A percentile compares a stretch with the other conserved stretches of the same genome.
phyloP scores from a whole-genome alignment of 2,888 invertebrate genomes.

The Mythimna albipuncta region DNA sequence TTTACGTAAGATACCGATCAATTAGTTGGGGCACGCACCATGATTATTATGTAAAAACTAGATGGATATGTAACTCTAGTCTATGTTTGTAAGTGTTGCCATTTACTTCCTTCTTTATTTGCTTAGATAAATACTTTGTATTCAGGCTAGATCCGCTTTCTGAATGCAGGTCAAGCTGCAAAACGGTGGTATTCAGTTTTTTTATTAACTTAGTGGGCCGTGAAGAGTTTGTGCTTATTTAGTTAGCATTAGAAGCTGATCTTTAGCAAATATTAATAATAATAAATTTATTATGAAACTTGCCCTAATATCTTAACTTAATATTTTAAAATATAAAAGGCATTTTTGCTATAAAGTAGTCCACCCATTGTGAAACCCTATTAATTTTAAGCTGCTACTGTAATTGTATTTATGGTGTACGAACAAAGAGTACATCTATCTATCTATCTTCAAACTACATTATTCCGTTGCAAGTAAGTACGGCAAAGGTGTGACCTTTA shows the following conservation, averaged over 20 bases:
- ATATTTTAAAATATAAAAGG: too few relatives aligned
- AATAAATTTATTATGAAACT: too few relatives aligned
- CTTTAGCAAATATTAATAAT: neutral
- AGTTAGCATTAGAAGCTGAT: neutral
- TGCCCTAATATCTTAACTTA: too few relatives aligned
- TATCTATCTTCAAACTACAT: too few relatives aligned
- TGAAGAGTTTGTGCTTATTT: too few relatives aligned
- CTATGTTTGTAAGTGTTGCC: constrained; percentile 15
- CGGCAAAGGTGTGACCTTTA: neutral
- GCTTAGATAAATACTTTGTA: constrained; percentile 20
- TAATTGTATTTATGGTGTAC: too few relatives aligned
- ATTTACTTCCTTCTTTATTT: constrained; percentile 30
- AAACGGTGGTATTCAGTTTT: neutral
- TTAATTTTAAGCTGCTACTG: too few relatives aligned
- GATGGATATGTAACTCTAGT: constrained; percentile 43
- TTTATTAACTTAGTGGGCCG: neutral
- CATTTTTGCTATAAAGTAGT: too few relatives aligned
- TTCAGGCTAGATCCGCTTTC: constrained; percentile 17
- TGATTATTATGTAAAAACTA: constrained; percentile 61
- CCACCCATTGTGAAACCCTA: too few relatives aligned
- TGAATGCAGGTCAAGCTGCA: constrained; percentile 25
- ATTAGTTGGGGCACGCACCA: constrained; percentile 61
- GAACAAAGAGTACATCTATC: too few relatives aligned
- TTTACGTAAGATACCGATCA: constrained; percentile 57
- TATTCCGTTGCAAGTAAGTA: neutral